A percentile compares a stretch with the other conserved stretches of the same genome.
These are phyloP conservation scores for Garrulus glandarius DNA, from an alignment of 2,797 vertebrate genomes.

Conservation along the genomic window DNA sequence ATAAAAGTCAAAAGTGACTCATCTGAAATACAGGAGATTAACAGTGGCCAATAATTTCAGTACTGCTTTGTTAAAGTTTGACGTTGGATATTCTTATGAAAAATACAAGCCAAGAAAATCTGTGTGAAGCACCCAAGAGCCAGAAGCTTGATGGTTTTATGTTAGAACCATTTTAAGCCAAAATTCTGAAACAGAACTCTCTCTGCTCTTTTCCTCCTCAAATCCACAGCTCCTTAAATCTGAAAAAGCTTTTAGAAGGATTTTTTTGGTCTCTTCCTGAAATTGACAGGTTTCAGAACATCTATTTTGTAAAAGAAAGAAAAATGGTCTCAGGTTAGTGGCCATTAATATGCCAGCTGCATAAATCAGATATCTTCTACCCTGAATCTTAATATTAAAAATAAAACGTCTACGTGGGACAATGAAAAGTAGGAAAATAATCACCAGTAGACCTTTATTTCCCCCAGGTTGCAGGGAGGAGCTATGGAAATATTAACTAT, in stretches of 20 bases:
- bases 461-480: background rate
- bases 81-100: conserved; percentile 28
- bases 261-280: conserved; percentile 44
- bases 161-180: background rate
- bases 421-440: conserved; percentile 64
- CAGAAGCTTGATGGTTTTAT: background rate
- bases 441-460: conserved; percentile 52
- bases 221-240: conserved; percentile 14
- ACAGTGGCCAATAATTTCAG: conserved; percentile 58
- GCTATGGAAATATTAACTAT: conserved; percentile 56
- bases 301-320: conserved; percentile 60
- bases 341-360: conserved; percentile 64
- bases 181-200: background rate
- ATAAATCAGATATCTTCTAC: conserved; percentile 67
- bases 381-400: conserved; percentile 55
- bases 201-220: background rate
- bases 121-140: background rate
- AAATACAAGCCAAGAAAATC: conserved; percentile 25
- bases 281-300: conserved; percentile 38
- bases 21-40: conserved; percentile 63
- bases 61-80: conserved; percentile 10
- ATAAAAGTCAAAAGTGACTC: conserved; percentile 72
- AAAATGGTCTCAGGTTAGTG: conserved; percentile 57
- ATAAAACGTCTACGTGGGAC: conserved; percentile 22
- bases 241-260: background rate